phyloP scores from a whole-genome alignment of 1,140 invertebrate species.

The Drosophila nigrodunni region DNA sequence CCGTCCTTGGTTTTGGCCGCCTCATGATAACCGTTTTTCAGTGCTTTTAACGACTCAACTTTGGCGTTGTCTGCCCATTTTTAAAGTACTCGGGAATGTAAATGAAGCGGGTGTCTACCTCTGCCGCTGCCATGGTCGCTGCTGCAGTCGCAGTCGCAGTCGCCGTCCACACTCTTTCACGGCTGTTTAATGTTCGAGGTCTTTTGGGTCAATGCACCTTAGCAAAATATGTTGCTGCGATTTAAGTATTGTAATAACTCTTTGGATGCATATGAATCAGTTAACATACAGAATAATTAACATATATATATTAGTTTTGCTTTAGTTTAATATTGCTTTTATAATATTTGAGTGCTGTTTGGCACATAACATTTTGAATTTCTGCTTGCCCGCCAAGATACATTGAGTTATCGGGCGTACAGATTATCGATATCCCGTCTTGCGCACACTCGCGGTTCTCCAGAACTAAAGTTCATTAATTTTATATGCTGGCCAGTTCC shows the following conservation, averaged over 20 bases:
- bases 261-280: slow-evolving; percentile 14
- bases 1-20: slow-evolving; percentile 43
- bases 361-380: slow-evolving; percentile 1
- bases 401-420: slow-evolving; percentile 7
- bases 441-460: slow-evolving; percentile 21
- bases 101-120: slow-evolving; percentile 70
- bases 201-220: slow-evolving; percentile 64
- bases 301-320: not conserved
- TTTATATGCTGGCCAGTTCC: not conserved
- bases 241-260: slow-evolving; percentile 7
- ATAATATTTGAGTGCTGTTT: not conserved
- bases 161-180: slow-evolving; percentile 17
- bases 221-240: slow-evolving; percentile 1
- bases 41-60: slow-evolving; percentile 70
- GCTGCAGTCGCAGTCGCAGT: not conserved
- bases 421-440: slow-evolving; percentile 26
- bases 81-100: slow-evolving; percentile 79
- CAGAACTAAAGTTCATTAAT: slow-evolving; percentile 2
- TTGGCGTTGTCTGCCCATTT: slow-evolving; percentile 59
- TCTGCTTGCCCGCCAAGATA: not conserved
- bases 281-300: not conserved
- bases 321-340: slow-evolving; percentile 1
- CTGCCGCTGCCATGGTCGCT: too few relatives aligned
- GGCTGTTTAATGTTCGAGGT: slow-evolving; percentile 52
- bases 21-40: slow-evolving; percentile 51